These are phyloP conservation scores for Buathra laborator DNA, from an alignment of 2,888 invertebrate genomes.

Conservation along the genomic window DNA sequence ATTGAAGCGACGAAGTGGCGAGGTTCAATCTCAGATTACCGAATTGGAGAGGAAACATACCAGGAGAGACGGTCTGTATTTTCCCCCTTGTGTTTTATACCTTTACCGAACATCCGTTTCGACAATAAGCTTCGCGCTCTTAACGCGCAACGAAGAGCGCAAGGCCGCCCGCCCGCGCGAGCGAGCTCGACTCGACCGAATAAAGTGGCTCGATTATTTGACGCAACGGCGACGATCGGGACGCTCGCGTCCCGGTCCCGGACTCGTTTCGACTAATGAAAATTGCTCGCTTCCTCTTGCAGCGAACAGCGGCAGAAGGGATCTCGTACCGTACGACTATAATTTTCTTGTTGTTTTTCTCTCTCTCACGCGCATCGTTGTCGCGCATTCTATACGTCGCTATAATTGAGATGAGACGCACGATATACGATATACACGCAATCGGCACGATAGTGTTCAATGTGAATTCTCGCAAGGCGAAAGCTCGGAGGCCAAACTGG, in stretches of 20 bases:
- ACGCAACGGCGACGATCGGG: slow-evolving; percentile 24
- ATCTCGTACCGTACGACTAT: slow-evolving; percentile 12
- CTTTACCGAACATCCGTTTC: neutral
- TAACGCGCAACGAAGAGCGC: neutral
- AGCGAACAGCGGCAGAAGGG: slow-evolving; percentile 24
- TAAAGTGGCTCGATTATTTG: slow-evolving; percentile 61
- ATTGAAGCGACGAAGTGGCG: slow-evolving; percentile 80
- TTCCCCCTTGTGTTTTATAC: neutral
- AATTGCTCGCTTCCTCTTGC: slow-evolving; percentile 76
- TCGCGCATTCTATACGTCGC: neutral
- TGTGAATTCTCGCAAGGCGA: neutral
- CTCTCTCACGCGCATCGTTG: neutral
- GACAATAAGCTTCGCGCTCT: neutral
- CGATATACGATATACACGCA: no score
- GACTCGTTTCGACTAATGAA: slow-evolving; percentile 74
- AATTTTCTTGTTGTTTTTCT: slow-evolving; percentile 8
- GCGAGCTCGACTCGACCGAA: neutral
- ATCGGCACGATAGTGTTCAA: neutral
- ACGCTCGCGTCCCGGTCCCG: slow-evolving; percentile 53
- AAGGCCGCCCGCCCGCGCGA: slow-evolving; percentile 12
- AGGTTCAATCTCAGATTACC: slow-evolving; percentile 76
- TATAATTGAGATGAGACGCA: neutral
- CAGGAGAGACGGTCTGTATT: slow-evolving; percentile 80
- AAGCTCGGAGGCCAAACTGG: neutral
- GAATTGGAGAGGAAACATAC: slow-evolving; percentile 82